Evolutionary conservation across 2,888 invertebrate genomes (phyloP), one percentile per base, ranked within the genome.

Genomic region (Drosophila subsilvestris): DNA sequence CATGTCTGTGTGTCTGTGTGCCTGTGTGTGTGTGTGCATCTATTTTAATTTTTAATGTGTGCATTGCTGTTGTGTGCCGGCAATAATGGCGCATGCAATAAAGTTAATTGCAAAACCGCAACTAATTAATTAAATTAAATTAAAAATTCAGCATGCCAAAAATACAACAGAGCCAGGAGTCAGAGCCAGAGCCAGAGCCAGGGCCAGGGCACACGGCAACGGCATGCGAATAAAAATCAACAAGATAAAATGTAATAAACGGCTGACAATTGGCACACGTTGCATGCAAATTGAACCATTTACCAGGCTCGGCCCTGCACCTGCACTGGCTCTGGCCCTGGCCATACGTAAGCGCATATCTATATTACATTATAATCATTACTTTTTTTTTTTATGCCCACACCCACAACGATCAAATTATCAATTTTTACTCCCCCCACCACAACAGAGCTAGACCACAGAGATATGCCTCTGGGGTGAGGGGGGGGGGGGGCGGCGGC

Each of bases 81-180:
- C 81, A 76, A 85, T 82, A 82, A 85, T 88, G 87, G 79, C 74
- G 88, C 83, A 82, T 84, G 90, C 88, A 90, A 90, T 90, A 90
- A 90, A 90, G 90, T 90, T 90, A 90, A 90, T 90, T 90, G 90
- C 90, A 80, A 89, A 90, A 90, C 90, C 90, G 82, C 90, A 90
- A 89, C 90, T 90, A 90, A 90, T 90, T 90, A 90, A 90, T 90
- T 90, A 88, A 90, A 90, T 90, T 89, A 90, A 90, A 89, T 88
- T 75, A 82, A 86, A 88, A 85, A 85, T 87, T 83, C 76, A 85
- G 78, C 85, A 85, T 82, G 83, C 87, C 85, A 82, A 87, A 83
- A 85, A 80, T 82, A 85, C 80, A 84, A 69, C 69, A 49, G 17
- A 10, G 48, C n/a, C n/a, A n/a, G n/a, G n/a, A n/a, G n/a, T n/a